Percentiles rank a stretch among this genome's conserved stretches.
phyloP scores from a whole-genome alignment of 2,888 invertebrate genomes.

The Creontiades dilutus region DNA sequence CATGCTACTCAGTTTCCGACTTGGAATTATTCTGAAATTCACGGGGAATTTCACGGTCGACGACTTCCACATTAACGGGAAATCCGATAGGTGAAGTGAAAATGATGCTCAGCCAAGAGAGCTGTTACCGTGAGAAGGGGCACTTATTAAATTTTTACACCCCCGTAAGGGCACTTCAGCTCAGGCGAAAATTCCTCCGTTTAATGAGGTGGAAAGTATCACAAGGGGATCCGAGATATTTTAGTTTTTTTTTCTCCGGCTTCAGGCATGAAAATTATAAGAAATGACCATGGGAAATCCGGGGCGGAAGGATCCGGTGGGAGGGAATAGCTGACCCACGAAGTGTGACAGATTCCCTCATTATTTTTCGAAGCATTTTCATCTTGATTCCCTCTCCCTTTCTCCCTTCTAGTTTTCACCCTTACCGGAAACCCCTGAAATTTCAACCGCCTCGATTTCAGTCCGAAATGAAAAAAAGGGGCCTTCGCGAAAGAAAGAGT shows the following conservation, averaged over 20 bases:
- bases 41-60: not conserved
- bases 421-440: not conserved
- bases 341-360: slow-evolving; percentile 25
- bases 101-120: not conserved
- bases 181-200: not conserved
- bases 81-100: not conserved
- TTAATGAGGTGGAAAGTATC: slow-evolving; percentile 9
- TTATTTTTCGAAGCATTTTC: slow-evolving; percentile 15
- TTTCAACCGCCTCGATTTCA: not conserved
- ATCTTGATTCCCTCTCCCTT: too few species aligned
- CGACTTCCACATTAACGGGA: not conserved
- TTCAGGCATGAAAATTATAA: not conserved
- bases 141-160: not conserved
- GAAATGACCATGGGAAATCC: not conserved
- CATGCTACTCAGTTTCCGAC: too few species aligned
- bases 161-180: not conserved
- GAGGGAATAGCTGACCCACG: not conserved
- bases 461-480: not conserved
- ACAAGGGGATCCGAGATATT: not conserved
- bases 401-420: not conserved
- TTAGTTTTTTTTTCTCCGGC: not conserved
- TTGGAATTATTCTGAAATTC: too few species aligned
- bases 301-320: too few species aligned
- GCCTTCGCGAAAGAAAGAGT: too few species aligned
- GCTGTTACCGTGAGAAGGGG: not conserved